A percentile compares a stretch with the other conserved stretches of the same genome.
These are phyloP conservation scores for Dicyrtomina minuta DNA, from an alignment of 2,888 invertebrate species.

Conservation along the genomic window DNA sequence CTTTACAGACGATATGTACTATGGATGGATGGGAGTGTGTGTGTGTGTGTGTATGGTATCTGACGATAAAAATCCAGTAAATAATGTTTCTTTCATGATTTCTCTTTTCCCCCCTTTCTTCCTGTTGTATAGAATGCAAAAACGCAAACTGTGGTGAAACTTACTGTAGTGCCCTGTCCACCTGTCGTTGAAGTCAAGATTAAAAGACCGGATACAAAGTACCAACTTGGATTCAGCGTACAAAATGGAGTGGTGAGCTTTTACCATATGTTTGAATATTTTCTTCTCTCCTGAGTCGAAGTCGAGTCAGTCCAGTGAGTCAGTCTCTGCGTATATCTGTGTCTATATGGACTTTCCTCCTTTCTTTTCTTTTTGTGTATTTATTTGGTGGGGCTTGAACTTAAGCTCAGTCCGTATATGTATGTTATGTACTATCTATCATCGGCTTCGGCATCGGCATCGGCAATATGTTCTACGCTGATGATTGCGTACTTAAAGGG, in stretches of 20 bases:
- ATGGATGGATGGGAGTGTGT: too few species aligned
- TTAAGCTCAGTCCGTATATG: too few species aligned
- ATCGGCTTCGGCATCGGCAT: too few species aligned
- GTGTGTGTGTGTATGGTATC: not conserved
- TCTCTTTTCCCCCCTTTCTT: constrained; percentile 37
- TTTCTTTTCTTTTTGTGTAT: too few species aligned
- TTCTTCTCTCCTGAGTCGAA: not conserved
- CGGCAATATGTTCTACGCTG: too few species aligned
- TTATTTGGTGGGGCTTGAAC: too few species aligned
- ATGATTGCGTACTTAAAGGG: too few species aligned
- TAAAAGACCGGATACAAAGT: constrained; percentile 98
- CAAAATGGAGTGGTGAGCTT: constrained; percentile 97
- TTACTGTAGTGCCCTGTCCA: constrained; percentile 98
- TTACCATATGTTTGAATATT: not conserved
- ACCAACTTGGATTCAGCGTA: constrained; percentile 99
- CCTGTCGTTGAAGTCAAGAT: constrained; percentile 99
- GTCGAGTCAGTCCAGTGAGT: not conserved
- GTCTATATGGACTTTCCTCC: not conserved
- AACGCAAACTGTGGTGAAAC: constrained; percentile 96
- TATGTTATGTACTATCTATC: too few species aligned
- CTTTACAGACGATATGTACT: too few species aligned
- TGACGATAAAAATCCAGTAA: not conserved
- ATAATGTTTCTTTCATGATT: constrained; percentile 4
- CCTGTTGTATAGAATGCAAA: constrained; percentile 73
- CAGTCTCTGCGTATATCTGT: not conserved